A percentile compares a stretch with the other conserved stretches of the same genome.
These are phyloP conservation scores for Sebastes schlegelii DNA, from an alignment of 2,113 vertebrate genomes.

Conservation along the genomic window DNA sequence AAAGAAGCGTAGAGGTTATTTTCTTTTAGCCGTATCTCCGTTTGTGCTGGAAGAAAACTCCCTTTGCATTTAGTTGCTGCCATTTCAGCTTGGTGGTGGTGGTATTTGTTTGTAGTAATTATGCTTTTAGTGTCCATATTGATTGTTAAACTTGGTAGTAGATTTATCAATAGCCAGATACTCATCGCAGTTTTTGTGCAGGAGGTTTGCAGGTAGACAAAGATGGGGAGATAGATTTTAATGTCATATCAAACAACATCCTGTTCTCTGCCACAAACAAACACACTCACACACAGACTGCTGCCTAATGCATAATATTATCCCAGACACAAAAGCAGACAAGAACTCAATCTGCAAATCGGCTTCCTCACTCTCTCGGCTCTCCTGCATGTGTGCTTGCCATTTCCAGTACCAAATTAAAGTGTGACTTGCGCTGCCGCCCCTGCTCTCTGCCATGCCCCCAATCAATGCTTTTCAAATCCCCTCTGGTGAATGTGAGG, in stretches of 20 bases:
- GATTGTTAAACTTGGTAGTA: background rate
- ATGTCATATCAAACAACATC: slow-evolving; percentile 14
- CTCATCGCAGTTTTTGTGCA: background rate
- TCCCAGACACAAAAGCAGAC: slow-evolving; percentile 25
- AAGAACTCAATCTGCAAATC: slow-evolving; percentile 34
- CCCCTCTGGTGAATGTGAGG: slow-evolving; percentile 38
- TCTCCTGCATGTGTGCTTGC: slow-evolving; percentile 59
- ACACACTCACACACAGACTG: slow-evolving; percentile 5
- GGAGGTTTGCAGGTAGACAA: background rate
- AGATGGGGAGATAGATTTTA: background rate
- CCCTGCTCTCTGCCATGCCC: slow-evolving; percentile 25
- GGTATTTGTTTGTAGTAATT: background rate
- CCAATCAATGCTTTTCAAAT: slow-evolving; percentile 37
- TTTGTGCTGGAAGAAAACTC: background rate
- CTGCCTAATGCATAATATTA: slow-evolving; percentile 35
- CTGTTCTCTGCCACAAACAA: slow-evolving; percentile 23
- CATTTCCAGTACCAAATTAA: slow-evolving; percentile 44
- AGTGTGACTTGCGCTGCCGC: slow-evolving; percentile 34
- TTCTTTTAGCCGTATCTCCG: background rate
- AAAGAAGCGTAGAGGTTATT: background rate
- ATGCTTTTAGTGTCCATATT: background rate
- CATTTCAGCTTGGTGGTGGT: background rate
- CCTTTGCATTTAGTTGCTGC: background rate
- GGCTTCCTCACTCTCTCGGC: slow-evolving; percentile 24
- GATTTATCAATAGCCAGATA: background rate